Conservation (phyloP, 2,888 invertebrate species). For the Cordilura impudica region DNA sequence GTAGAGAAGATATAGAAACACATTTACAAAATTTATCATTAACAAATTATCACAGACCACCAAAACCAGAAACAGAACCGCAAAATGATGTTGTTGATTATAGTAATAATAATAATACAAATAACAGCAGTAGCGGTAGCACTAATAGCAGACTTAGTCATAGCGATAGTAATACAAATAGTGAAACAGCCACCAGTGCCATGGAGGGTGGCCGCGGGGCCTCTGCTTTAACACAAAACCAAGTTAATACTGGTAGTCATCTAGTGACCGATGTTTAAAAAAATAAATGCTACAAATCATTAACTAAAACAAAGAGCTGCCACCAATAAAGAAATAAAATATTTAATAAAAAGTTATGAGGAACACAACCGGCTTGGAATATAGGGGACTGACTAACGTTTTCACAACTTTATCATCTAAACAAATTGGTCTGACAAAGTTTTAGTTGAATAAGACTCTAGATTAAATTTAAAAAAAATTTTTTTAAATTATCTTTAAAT, state of each 20-base stretch:
- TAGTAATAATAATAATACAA: slow-evolving; percentile 67
- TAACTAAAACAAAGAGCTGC: not conserved
- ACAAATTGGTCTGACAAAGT: not conserved
- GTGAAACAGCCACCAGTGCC: slow-evolving; percentile 46
- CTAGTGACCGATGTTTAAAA: slow-evolving; percentile 78
- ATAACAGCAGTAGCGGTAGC: slow-evolving; percentile 60
- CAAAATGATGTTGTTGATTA: slow-evolving; percentile 65
- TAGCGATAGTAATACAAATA: slow-evolving; percentile 48
- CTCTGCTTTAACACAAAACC: slow-evolving; percentile 50
- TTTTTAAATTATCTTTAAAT: too few relatives aligned
- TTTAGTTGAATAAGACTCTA: not conserved
- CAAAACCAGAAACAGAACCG: slow-evolving; percentile 38
- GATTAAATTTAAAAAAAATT: not conserved
- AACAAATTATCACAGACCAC: slow-evolving; percentile 42
- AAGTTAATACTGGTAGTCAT: slow-evolving; percentile 73
- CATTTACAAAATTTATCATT: slow-evolving; percentile 31
- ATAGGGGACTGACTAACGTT: too few relatives aligned
- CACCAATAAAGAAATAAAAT: not conserved
- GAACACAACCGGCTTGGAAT: too few relatives aligned
- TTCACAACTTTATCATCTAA: too few relatives aligned
- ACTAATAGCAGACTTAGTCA: slow-evolving; percentile 30
- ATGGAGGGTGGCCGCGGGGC: not conserved
- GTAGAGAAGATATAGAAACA: slow-evolving; percentile 46
- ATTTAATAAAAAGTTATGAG: not conserved
- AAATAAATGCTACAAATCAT: too few relatives aligned